A percentile compares a stretch with the other conserved stretches of the same genome.
Evolutionary conservation across 2,888 invertebrate genomes (phyloP).

Genomic region (Biston stratarius): DNA sequence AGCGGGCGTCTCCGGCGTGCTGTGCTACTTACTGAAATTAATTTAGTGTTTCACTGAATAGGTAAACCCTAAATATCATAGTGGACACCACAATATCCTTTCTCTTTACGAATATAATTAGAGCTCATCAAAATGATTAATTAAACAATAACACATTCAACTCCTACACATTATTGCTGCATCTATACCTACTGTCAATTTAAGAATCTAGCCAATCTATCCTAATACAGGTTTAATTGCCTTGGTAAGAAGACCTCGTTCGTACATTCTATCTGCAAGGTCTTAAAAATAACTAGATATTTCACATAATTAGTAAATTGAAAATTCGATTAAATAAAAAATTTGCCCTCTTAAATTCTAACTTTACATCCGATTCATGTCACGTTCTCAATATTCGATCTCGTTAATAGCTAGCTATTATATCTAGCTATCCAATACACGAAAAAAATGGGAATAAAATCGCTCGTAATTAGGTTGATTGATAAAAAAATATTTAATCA

Average conservation of each 20-base stretch:
- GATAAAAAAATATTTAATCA: slow-evolving; percentile 32
- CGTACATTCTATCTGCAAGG: slow-evolving; percentile 28
- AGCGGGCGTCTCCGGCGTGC: too few species aligned
- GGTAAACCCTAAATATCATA: too few species aligned
- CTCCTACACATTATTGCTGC: neutral
- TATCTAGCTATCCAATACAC: neutral
- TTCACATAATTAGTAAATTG: slow-evolving; percentile 14
- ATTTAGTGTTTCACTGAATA: too few species aligned
- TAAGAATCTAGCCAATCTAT: slow-evolving; percentile 10
- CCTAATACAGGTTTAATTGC: slow-evolving; percentile 25
- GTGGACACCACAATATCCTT: too few species aligned
- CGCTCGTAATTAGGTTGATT: slow-evolving; percentile 19
- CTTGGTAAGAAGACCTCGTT: slow-evolving; percentile 24
- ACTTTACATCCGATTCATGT: neutral
- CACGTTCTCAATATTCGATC: neutral
- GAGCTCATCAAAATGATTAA: too few species aligned
- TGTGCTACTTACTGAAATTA: too few species aligned
- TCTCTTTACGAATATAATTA: too few species aligned
- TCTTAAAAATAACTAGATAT: slow-evolving; percentile 9
- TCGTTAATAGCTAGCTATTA: too few species aligned
- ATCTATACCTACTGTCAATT: slow-evolving; percentile 9
- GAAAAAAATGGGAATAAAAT: slow-evolving; percentile 2
- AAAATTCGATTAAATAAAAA: slow-evolving; percentile 2
- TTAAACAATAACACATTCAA: neutral
- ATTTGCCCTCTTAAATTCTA: too few species aligned